A percentile compares a stretch with the other conserved stretches of the same genome.
Evolutionary conservation across 2,113 vertebrate genomes (phyloP).

Genomic region (Pseudois nayaur): DNA sequence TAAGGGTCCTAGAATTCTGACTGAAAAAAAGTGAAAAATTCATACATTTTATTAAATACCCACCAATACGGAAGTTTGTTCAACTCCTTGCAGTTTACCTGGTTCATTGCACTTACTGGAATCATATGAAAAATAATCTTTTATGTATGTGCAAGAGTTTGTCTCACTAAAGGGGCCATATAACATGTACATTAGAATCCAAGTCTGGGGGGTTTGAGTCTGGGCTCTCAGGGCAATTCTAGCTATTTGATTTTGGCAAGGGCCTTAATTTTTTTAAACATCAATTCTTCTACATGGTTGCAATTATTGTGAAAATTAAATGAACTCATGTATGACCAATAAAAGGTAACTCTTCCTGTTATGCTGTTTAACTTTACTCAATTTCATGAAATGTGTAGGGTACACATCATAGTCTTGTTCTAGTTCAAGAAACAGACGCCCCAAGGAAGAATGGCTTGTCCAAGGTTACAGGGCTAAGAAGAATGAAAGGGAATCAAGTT

Average conservation of each 20-base stretch:
- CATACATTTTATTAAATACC: slow-evolving; percentile 34
- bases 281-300: background rate
- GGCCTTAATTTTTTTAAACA: background rate
- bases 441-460: background rate
- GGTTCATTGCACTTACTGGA: background rate
- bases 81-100: background rate
- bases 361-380: background rate
- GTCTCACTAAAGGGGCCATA: background rate
- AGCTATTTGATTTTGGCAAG: background rate
- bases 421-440: background rate
- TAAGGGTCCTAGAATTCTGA: slow-evolving; percentile 29
- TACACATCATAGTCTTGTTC: background rate
- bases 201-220: background rate
- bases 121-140: background rate
- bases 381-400: background rate
- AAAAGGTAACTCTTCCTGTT: background rate
- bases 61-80: background rate
- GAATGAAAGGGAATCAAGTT: background rate
- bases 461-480: slow-evolving; percentile 6
- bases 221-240: background rate
- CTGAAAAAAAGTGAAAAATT: background rate
- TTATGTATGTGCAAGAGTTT: background rate
- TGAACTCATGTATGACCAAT: background rate
- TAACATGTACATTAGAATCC: background rate
- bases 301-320: background rate